Evolutionary conservation across 2,888 invertebrate species (phyloP), one percentile per base, ranked within the genome.

Genomic region (Itoplectis maculator): DNA sequence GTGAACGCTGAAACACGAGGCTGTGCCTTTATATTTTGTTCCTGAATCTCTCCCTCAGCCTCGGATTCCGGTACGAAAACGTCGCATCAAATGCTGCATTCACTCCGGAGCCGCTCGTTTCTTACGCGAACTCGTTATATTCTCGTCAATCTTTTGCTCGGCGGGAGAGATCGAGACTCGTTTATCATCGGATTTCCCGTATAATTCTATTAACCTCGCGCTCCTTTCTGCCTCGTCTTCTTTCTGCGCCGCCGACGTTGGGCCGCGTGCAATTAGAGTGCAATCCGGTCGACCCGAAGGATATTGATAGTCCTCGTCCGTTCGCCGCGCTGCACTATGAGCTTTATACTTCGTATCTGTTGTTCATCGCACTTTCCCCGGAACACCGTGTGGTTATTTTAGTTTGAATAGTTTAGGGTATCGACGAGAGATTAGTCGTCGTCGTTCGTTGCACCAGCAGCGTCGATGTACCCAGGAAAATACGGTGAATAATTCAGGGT

Each of bases 131-230:
- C 51, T 78, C 78, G 65, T 70, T 65, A 70, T 63, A 51, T 63
- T 51, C 69, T 63, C 77, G 51, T 69, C 51, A 70, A 78, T 78
- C 68, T 51, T 69, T 54, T 35, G 3, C 20, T 5, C 9, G 29
- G 29, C 29, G 29, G 2, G 35, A 54, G 45, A 65, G 70, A 70
- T 70, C 42, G 20, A 2, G 35, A 18, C 29, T 78, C 78, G 54
- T 70, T 70, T 78, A 78, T 78, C 70, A 70, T 78, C 76, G 63
- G 29, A 54, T 72, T 65, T 78, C 40, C 51, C 18, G 18, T 42
- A 54, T 70, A 78, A 78, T 78, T 72, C 63, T 69, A 59, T 76
- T 59, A 76, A 59, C 59, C 59, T 72, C 15, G 45, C 5, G 11
- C 72, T 56, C 47, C 45, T 68, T 47, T 69, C 23, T 61, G 29